Conservation (phyloP, 2,113 vertebrate species). For the Microtus ochrogaster region DNA sequence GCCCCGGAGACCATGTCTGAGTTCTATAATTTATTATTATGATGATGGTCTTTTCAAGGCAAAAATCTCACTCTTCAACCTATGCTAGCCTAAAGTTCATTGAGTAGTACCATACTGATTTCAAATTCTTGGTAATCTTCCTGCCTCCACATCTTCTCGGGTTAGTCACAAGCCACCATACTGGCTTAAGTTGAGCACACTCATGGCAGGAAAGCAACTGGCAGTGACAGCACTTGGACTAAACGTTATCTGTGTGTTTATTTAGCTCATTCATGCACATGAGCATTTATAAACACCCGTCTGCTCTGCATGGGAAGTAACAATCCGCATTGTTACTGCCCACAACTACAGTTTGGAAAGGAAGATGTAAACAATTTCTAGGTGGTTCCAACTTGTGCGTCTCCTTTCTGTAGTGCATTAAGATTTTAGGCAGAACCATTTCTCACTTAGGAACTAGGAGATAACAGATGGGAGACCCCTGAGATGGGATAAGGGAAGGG, state of each 20-base stretch:
- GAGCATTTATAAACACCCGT: background rate
- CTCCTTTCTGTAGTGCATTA: background rate
- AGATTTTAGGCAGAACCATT: slow-evolving; percentile 4
- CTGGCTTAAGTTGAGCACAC: background rate
- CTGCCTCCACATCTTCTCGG: background rate
- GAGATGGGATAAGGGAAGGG: background rate
- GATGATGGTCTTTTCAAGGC: background rate
- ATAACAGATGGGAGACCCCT: background rate
- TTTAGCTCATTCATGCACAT: too few relatives aligned
- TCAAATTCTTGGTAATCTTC: background rate
- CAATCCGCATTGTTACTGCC: background rate
- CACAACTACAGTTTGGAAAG: background rate
- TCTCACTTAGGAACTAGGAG: background rate
- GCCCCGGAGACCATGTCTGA: slow-evolving; percentile 2
- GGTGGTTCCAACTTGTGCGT: background rate
- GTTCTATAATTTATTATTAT: background rate
- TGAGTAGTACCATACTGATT: background rate
- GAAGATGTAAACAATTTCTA: background rate
- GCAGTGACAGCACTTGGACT: background rate
- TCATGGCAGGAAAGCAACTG: background rate
- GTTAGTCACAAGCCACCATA: background rate
- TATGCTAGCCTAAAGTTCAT: background rate
- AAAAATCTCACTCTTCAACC: background rate
- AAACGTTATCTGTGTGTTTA: background rate
- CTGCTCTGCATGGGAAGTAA: background rate